Evolutionary conservation across 2,888 invertebrate genomes (phyloP).

Genomic region (Tipula lateralis): DNA sequence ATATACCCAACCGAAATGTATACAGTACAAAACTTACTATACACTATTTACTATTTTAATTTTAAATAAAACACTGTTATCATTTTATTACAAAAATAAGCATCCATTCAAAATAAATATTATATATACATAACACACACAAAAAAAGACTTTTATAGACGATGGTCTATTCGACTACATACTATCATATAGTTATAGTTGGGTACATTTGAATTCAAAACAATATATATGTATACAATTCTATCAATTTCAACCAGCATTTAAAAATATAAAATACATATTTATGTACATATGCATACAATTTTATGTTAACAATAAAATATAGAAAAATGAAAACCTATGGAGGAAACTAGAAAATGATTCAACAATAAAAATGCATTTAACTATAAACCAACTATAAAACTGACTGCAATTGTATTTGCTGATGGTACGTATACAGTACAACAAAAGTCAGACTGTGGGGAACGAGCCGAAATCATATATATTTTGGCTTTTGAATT

Average conservation of each 20-base stretch:
- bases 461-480: background rate
- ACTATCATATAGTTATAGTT: background rate
- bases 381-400: background rate
- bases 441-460: background rate
- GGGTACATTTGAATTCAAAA: background rate
- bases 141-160: background rate
- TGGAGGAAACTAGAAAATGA: slow-evolving; percentile 14
- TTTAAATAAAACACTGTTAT: slow-evolving; percentile 3
- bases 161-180: background rate
- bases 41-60: background rate
- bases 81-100: slow-evolving; percentile 7
- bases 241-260: slow-evolving; percentile 1
- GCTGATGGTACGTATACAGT: background rate
- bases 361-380: slow-evolving; percentile 8
- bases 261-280: slow-evolving; percentile 24
- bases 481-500: background rate
- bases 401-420: background rate
- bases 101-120: background rate
- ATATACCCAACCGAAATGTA: background rate
- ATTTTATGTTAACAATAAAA: background rate
- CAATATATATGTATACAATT: slow-evolving; percentile 3
- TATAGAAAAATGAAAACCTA: slow-evolving; percentile 1
- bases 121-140: background rate
- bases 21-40: slow-evolving; percentile 12
- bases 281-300: background rate